Evolutionary conservation across 2,888 invertebrate species (phyloP), one percentile per base, ranked within the genome.

Genomic region (Calameuta filiformis): DNA sequence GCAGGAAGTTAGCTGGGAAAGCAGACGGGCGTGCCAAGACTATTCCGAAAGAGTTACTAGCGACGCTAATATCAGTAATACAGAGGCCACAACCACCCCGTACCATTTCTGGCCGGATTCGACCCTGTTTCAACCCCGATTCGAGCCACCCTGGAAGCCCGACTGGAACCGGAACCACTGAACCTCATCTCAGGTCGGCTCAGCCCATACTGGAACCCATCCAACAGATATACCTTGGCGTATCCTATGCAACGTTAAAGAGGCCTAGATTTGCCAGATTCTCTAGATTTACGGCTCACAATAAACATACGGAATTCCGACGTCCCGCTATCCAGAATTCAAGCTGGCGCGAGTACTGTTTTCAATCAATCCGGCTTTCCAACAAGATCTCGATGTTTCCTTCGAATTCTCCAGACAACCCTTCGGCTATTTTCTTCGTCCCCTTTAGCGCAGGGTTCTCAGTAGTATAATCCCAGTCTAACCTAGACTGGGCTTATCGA

Each of bases 41-140:
- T 86, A 86, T 89, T 89, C 83, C 83, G 81, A 86, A 87, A 87
- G 88, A 89, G 86, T 88, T 88, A 89, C 86, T 82, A 84, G 82
- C 84, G 85, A 89, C 86, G 85, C 87, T 89, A 88, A 89, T 89
- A 88, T 89, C 88, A 83, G 88, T 89, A 90, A 89, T 89, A 86
- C 86, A 84, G 82, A 83, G 78, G 83, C 77, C 84, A 79, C 85
- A 83, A 84, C 81, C 85, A 75, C 83, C 82, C 79, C 82, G 76
- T 82, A 79, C 77, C 81, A 80, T 82, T 82, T 84, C 76, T 73
- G 40, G 34, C 40, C 73, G 79, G 78, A 81, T 79, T 56, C 56
- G 56, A 23, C 56, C 56, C 56, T 56, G 56, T 56, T 56, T 23
- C 56, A 56, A 56, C 56, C 56, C 56, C 56, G 56, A 23, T 23